Evolutionary conservation across 2,888 invertebrate genomes (phyloP).

Genomic region (Neoscelio sp.): DNA sequence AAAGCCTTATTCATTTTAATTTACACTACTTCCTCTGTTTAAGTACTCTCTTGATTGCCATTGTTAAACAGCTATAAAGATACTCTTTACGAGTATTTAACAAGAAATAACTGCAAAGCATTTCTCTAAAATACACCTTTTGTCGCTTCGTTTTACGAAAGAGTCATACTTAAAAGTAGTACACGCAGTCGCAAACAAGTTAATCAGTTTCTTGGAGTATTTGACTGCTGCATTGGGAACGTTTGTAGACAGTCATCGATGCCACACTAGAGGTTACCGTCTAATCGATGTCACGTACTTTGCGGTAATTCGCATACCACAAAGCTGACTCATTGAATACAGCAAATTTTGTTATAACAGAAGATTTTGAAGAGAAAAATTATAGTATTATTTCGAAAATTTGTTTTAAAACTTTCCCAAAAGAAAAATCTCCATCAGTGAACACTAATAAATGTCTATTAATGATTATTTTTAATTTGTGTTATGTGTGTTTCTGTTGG

Average conservation of each 20-base stretch:
- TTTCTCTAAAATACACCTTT: constrained; percentile 35
- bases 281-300: constrained; percentile 72
- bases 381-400: too few relatives aligned
- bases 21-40: constrained; percentile 49
- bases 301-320: constrained; percentile 70
- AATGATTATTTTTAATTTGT: too few relatives aligned
- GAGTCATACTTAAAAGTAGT: constrained; percentile 1
- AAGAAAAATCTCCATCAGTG: too few relatives aligned
- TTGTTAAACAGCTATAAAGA: constrained; percentile 62
- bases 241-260: constrained; percentile 46
- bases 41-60: constrained; percentile 40
- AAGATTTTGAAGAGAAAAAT: too few relatives aligned
- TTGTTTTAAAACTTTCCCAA: too few relatives aligned
- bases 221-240: constrained; percentile 44
- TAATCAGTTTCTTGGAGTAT: constrained; percentile 47
- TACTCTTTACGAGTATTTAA: constrained; percentile 53
- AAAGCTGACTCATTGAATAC: constrained; percentile 52
- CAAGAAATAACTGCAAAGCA: constrained; percentile 39
- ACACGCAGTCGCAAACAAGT: constrained; percentile 39
- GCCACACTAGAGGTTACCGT: constrained; percentile 52
- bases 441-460: too few relatives aligned
- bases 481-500: too few relatives aligned
- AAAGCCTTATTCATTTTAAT: constrained; percentile 45
- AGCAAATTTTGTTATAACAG: too few relatives aligned
- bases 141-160: constrained; percentile 27